These are phyloP conservation scores for Cheilosia urbana DNA, from an alignment of 2,888 invertebrate genomes.

Conservation along the genomic window DNA sequence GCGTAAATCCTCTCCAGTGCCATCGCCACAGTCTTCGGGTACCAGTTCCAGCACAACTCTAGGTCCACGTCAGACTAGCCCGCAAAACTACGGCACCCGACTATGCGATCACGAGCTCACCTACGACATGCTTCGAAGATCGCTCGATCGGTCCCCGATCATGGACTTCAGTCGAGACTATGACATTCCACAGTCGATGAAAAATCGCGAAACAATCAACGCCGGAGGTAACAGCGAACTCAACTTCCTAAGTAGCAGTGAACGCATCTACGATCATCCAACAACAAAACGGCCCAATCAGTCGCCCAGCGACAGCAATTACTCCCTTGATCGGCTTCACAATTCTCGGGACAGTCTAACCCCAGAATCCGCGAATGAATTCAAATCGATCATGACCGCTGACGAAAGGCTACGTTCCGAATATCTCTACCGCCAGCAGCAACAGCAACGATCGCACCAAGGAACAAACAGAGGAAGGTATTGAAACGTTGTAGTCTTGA, in stretches of 20 bases:
- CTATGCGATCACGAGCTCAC: slow-evolving; percentile 83
- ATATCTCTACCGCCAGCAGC: slow-evolving; percentile 79
- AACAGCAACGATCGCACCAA: slow-evolving; percentile 76
- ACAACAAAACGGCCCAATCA: slow-evolving; percentile 78
- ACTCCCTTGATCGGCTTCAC: slow-evolving; percentile 78
- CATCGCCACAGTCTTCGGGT: slow-evolving; percentile 81
- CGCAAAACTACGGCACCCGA: slow-evolving; percentile 83
- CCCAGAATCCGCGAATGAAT: slow-evolving; percentile 77
- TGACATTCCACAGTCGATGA: slow-evolving; percentile 79
- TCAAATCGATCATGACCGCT: slow-evolving; percentile 72
- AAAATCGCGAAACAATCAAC: slow-evolving; percentile 82
- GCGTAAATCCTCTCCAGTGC: slow-evolving; percentile 80
- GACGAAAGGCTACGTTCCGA: slow-evolving; percentile 75
- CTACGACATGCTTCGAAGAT: slow-evolving; percentile 82
- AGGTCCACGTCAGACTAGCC: slow-evolving; percentile 80
- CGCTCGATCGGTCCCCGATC: slow-evolving; percentile 81
- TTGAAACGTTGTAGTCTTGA: slow-evolving; percentile 76
- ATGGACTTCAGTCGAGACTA: slow-evolving; percentile 83
- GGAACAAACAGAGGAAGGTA: slow-evolving; percentile 81
- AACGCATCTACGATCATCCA: slow-evolving; percentile 81
- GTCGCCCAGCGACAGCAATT: slow-evolving; percentile 80
- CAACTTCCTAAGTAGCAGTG: slow-evolving; percentile 82
- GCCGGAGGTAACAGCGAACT: slow-evolving; percentile 82
- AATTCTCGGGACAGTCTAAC: slow-evolving; percentile 76
- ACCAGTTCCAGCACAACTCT: slow-evolving; percentile 68